Evolutionary conservation across 2,113 vertebrate genomes (phyloP), one percentile per base, ranked within the genome.

Genomic region (Ammodytes marinus): DNA sequence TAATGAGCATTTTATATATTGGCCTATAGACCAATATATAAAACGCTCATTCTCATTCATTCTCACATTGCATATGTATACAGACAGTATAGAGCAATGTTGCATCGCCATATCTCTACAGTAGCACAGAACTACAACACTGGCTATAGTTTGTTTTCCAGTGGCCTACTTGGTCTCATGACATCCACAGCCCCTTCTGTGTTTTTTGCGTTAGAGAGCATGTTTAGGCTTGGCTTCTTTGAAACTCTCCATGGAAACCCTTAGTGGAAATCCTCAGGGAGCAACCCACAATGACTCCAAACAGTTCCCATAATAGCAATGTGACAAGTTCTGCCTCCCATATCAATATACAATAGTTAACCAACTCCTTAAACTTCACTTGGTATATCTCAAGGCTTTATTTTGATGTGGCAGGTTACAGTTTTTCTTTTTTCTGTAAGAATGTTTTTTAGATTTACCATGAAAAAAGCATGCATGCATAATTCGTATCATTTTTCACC

Each of bases 401-500:
- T 27, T 27, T 27, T 27, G 27, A 27, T 27, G 27, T 27, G 27
- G 46, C 3, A 35, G 39, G 47, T 15, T 17, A n/a, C 4, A 37
- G 6, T 0, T 59, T 77, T 42, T 46, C 1, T 52, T 35, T 6
- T 63, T 10, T 63, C 7, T 40, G 8, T n/a, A 2, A 55, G 57
- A 64, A 61, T 47, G 43, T 65, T 5, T 47, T 75, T 53, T n/a
- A 58, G 2, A 54, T 74, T 61, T n/a, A 50, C 13, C 8, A 50
- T 59, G 5, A 69, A 45, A 0, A 15, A 12, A 40, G 42, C n/a
- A 19, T 10, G 37, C 7, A 8, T 39, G 42, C 5, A 37, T 43
- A 15, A 27, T 27, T 1, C 27, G 27, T 6, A 45, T 50, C 43
- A 15, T 76, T 11, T 39, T 46, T 85, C 46, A 95, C 95, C 94